Conservation (phyloP, 1,140 invertebrate genomes). For the Cyrtorhinus lividipennis region DNA sequence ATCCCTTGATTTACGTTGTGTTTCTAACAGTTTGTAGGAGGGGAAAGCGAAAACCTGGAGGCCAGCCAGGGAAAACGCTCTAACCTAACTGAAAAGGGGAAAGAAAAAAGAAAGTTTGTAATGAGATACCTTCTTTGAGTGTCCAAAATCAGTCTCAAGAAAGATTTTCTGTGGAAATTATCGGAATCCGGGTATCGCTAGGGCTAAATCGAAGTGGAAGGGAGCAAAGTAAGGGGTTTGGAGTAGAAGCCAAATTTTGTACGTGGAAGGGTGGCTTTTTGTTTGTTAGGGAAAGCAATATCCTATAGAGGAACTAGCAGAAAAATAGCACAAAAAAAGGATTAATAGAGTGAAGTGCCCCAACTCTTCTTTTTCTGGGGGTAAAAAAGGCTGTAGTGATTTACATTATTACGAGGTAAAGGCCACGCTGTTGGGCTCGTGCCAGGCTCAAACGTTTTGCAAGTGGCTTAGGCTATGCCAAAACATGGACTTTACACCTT, state of each 20-base stretch:
- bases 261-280: too few relatives aligned
- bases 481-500: conserved; percentile 3
- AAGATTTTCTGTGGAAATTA: too few relatives aligned
- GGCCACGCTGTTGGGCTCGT: not conserved
- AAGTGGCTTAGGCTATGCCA: conserved; percentile 6
- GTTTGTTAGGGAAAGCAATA: too few relatives aligned
- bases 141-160: too few relatives aligned
- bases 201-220: too few relatives aligned
- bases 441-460: conserved; percentile 2
- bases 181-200: too few relatives aligned
- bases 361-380: not conserved
- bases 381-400: not conserved
- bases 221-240: too few relatives aligned
- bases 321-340: conserved; percentile 1
- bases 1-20: not conserved
- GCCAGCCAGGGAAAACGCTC: not conserved
- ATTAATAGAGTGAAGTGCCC: conserved; percentile 8
- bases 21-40: not conserved
- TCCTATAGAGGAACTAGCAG: too few relatives aligned
- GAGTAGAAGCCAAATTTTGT: too few relatives aligned
- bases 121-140: too few relatives aligned
- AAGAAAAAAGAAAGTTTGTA: too few relatives aligned
- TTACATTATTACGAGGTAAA: conserved; percentile 10
- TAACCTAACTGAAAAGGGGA: not conserved
- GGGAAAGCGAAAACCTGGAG: not conserved